These are phyloP conservation scores for Yponomeuta evonymella DNA, from an alignment of 2,888 invertebrate genomes.

Conservation along the genomic window DNA sequence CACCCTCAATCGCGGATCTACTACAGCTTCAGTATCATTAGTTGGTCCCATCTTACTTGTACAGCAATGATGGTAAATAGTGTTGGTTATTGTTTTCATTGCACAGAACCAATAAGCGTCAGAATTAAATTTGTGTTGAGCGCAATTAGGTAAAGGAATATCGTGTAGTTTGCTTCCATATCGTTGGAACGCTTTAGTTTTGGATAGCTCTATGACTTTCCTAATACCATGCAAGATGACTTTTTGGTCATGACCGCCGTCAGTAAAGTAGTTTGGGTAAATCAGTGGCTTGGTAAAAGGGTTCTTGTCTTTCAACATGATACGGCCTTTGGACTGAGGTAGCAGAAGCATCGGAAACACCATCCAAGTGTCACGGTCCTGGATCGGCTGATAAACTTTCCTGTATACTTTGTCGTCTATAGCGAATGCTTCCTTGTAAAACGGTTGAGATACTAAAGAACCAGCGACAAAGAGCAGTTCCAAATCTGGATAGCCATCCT, in stretches of 20 bases:
- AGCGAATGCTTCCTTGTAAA: conserved; percentile 45
- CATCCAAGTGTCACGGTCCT: conserved; percentile 63
- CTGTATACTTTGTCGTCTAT: conserved; percentile 59
- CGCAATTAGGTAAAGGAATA: conserved; percentile 74
- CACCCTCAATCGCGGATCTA: conserved; percentile 67
- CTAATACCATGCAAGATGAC: conserved; percentile 65
- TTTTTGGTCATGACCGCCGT: conserved; percentile 73
- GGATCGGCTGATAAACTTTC: conserved; percentile 57
- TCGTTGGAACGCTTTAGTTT: conserved; percentile 68
- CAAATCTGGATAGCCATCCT: conserved; percentile 75
- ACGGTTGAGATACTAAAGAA: conserved; percentile 56
- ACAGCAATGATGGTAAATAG: conserved; percentile 74
- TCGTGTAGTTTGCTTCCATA: conserved; percentile 72
- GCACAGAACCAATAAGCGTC: conserved; percentile 84
- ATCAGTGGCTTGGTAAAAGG: conserved; percentile 81
- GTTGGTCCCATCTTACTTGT: conserved; percentile 73
- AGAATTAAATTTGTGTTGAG: conserved; percentile 64
- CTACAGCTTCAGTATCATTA: conserved; percentile 66
- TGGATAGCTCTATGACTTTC: conserved; percentile 54
- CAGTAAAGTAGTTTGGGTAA: conserved; percentile 79
- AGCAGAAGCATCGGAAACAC: conserved; percentile 78
- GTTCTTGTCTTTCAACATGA: conserved; percentile 77
- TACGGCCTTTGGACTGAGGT: conserved; percentile 78
- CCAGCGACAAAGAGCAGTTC: conserved; percentile 74
- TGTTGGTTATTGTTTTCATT: conserved; percentile 64